phyloP scores from a whole-genome alignment of 1,140 invertebrate species.

The Drosophila tropicalis region DNA sequence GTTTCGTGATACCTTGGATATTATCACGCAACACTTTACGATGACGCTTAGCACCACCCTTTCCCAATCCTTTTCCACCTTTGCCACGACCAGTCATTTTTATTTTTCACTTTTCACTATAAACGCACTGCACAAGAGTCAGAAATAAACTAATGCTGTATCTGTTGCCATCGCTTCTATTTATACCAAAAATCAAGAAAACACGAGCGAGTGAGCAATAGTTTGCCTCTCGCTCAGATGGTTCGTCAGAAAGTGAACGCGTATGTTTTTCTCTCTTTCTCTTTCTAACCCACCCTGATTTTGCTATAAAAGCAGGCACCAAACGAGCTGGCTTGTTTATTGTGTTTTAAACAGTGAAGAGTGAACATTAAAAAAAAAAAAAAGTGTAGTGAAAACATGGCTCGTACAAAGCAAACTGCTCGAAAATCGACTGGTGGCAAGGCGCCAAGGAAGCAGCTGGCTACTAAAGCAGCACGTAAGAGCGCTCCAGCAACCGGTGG shows the following conservation, averaged over 20 bases:
- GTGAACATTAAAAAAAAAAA: neutral
- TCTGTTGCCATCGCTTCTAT: neutral
- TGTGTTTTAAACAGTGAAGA: neutral
- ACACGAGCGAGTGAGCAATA: no score
- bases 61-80: constrained; percentile 88
- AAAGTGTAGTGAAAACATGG: neutral
- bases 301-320: neutral
- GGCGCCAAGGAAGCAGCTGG: neutral
- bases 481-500: constrained; percentile 2
- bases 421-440: constrained; percentile 3
- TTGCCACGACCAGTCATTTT: constrained; percentile 87
- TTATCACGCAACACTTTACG: constrained; percentile 88
- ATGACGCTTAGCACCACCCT: constrained; percentile 89
- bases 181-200: neutral
- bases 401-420: neutral
- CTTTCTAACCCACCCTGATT: no score
- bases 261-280: no score
- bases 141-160: neutral
- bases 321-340: neutral
- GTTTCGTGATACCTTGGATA: constrained; percentile 89
- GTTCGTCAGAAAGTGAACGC: neutral
- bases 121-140: neutral
- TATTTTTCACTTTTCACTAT: constrained; percentile 55
- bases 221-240: no score
- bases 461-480: constrained; percentile 1